Percentiles rank a stretch among this genome's conserved stretches.
Conservation (phyloP, 2,797 vertebrate genomes). For the Diglossa cyanea region DNA sequence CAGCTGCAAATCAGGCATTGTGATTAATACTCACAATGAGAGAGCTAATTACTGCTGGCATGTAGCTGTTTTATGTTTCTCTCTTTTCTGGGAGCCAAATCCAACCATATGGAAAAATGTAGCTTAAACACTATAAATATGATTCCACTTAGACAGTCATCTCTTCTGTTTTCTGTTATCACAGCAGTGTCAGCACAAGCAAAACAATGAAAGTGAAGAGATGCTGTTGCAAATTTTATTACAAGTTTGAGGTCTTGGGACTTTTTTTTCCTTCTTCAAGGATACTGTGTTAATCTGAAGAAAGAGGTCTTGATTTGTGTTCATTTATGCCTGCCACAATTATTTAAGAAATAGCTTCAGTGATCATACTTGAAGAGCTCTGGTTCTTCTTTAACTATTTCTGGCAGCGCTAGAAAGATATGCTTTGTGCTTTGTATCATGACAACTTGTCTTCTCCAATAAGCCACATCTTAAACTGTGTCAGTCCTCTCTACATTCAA, state of each 20-base stretch:
- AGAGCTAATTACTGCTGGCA: slow-evolving; percentile 55
- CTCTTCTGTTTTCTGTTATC: slow-evolving; percentile 42
- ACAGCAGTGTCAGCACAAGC: slow-evolving; percentile 28
- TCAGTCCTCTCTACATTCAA: slow-evolving; percentile 13
- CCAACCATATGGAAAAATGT: slow-evolving; percentile 49
- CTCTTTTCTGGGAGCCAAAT: slow-evolving; percentile 31
- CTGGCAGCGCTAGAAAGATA: slow-evolving; percentile 27
- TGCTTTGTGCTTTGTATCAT: slow-evolving; percentile 5
- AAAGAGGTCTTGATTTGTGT: slow-evolving; percentile 21
- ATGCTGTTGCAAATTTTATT: slow-evolving; percentile 39
- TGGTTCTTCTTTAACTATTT: slow-evolving; percentile 41
- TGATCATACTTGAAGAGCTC: slow-evolving; percentile 20
- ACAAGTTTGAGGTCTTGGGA: background rate
- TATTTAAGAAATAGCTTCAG: slow-evolving; percentile 15
- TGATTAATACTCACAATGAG: slow-evolving; percentile 41
- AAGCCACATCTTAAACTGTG: slow-evolving; percentile 33
- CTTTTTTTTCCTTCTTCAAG: slow-evolving; percentile 26
- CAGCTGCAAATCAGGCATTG: slow-evolving; percentile 55
- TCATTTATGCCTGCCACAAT: slow-evolving; percentile 31
- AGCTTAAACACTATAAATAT: slow-evolving; percentile 27
- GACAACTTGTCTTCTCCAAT: background rate
- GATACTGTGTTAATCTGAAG: slow-evolving; percentile 43
- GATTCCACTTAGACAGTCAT: slow-evolving; percentile 24
- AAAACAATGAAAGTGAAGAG: slow-evolving; percentile 50
- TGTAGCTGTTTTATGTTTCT: slow-evolving; percentile 44